phyloP scores from a whole-genome alignment of 1,140 invertebrate species.

The Cotesia glomerata region DNA sequence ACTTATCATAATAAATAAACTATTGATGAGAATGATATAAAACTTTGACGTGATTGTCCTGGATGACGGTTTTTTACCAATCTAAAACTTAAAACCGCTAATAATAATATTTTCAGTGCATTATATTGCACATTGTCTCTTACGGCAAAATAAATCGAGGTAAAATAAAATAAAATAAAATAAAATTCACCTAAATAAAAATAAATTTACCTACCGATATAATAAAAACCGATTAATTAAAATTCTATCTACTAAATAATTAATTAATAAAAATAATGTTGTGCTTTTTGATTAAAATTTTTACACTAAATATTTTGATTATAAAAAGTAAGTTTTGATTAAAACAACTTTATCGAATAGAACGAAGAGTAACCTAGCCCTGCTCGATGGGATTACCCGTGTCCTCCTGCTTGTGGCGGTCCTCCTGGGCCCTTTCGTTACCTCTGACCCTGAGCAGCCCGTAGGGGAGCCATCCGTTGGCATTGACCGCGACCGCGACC shows the following conservation, averaged over 20 bases:
- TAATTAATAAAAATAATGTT: too few species aligned
- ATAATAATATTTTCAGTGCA: conserved; percentile 47
- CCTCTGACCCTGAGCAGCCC: conserved; percentile 69
- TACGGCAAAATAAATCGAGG: conserved; percentile 4
- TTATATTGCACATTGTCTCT: conserved; percentile 61
- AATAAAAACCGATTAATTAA: too few species aligned
- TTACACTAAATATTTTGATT: too few species aligned
- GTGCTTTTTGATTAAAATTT: too few species aligned
- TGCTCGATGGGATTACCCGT: conserved; percentile 17
- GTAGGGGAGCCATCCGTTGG: conserved; percentile 75
- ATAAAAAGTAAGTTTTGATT: too few species aligned
- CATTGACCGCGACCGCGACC: conserved; percentile 47
- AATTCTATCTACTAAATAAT: too few species aligned
- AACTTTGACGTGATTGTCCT: background rate
- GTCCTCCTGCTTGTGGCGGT: conserved; percentile 41
- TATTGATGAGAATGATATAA: too few species aligned
- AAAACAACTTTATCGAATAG: background rate
- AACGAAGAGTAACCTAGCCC: conserved; percentile 10
- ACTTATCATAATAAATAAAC: too few species aligned
- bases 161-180: background rate
- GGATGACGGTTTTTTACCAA: background rate
- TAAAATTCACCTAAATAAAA: background rate
- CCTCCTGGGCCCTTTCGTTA: conserved; percentile 32
- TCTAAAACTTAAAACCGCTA: background rate
- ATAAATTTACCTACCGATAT: background rate